Percentiles rank a stretch among this genome's conserved stretches.
Conservation (phyloP, 2,113 vertebrate species). For the Oncorhynchus gorbuscha region DNA sequence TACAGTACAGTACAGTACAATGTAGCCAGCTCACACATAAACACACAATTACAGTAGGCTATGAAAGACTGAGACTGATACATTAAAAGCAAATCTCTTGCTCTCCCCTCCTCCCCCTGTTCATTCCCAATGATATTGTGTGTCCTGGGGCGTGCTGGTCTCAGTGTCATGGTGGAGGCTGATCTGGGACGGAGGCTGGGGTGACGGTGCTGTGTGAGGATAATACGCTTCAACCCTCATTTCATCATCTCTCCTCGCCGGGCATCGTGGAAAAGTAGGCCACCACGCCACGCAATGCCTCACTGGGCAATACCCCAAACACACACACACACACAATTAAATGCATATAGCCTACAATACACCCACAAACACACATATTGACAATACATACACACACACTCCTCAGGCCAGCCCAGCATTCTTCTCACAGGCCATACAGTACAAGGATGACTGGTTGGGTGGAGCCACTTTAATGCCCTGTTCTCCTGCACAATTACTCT, state of each 20-base stretch:
- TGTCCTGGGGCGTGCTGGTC: conserved; percentile 7
- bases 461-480: conserved; percentile 39
- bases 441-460: conserved; percentile 29
- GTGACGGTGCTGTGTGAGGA: conserved; percentile 5
- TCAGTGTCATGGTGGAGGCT: conserved; percentile 10
- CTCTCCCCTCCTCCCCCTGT: neutral
- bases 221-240: conserved; percentile 40
- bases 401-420: neutral
- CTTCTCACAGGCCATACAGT: neutral
- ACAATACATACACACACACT: neutral
- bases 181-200: neutral
- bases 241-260: conserved; percentile 32
- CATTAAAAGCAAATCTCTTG: neutral
- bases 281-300: conserved; percentile 34
- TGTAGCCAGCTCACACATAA: neutral
- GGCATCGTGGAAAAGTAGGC: conserved; percentile 45
- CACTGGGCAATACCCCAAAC: conserved; percentile 22
- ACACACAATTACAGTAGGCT: conserved; percentile 2
- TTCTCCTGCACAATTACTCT: conserved; percentile 55
- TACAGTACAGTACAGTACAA: too few relatives aligned
- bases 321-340: conserved; percentile 4
- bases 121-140: conserved; percentile 1
- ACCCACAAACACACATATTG: conserved; percentile 2
- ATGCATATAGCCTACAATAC: neutral
- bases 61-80: conserved; percentile 15